Evolutionary conservation across 2,113 vertebrate species (phyloP), one percentile per base, ranked within the genome.

Genomic region (Limanda limanda): DNA sequence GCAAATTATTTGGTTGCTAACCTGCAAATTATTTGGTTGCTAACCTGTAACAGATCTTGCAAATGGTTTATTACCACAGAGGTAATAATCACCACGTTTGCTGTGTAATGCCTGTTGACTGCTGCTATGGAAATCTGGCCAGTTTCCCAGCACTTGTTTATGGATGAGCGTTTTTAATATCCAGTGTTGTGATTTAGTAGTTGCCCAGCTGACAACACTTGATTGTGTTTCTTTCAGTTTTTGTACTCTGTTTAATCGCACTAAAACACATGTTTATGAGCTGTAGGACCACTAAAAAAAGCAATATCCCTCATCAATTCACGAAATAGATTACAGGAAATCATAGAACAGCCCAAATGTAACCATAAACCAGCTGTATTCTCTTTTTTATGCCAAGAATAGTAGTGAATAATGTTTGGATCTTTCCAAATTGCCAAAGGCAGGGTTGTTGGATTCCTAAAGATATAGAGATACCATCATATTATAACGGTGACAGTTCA

Each of bases 401-500:
- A 54, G 59, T 67, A 24, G 74, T 78, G 78, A 87, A 81, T 89
- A 79, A 76, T 90, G 85, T 82, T 88, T 80, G 69, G 54, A 69
- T 80, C 73, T 79, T 82, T 83, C 81, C 78, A 74, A 48, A 35
- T 72, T 62, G 80, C 64, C 71, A 24, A 40, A 72, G 64, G 18
- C 61, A 65, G 65, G 25, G 52, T 56, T 31, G 10, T 14, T 56
- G 65, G 65, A 60, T 71, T 82, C 68, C 66, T 73, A 40, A 83
- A 81, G 89, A 80, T 61, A 56, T 57, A 42, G 63, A 27, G 65
- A 82, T 89, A 81, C 83, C 82, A 66, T 81, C 58, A 63, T 56
- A 85, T 79, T 86, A 68, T 59, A 51, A 76, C 27, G 17, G 72
- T 85, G 89, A 91, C 88, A 83, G 83, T 77, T 80, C 87, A 84